Evolutionary conservation across 2,888 invertebrate genomes (phyloP), one percentile per base, ranked within the genome.

Genomic region (Micropterix aruncella): DNA sequence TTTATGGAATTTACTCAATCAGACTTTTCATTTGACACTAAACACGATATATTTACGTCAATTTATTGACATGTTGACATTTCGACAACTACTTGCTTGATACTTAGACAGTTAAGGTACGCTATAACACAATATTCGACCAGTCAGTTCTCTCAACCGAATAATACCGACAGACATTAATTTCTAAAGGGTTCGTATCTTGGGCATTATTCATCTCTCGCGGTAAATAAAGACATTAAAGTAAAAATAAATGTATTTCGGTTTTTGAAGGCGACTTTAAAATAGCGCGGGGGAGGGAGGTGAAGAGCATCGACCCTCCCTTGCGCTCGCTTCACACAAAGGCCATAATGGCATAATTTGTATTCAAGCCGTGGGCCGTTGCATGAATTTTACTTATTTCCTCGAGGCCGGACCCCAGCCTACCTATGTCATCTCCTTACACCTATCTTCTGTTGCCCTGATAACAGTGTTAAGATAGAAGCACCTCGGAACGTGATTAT

Each of bases 331-430:
- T 27, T 12, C 12, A 27, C 27, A 61, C 58, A 51, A 45, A 55
- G 54, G 52, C 51, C 52, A 64, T 70, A 70, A 70, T 70, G 65
- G 66, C 68, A 62, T 54, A 57, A 63, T 70, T 70, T 67, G 62
- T 63, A 70, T 70, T 63, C 70, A 60, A 54, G 51, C 50, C 57
- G 58, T 64, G 61, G 51, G 54, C 53, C 46, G n/a, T 56, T 62
- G 66, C 68, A 68, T 69, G 69, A 70, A 70, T 70, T 68, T 61
- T 66, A 66, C 67, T 69, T 68, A 70, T 64, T 65, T 66, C 66
- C 69, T 68, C 27, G 70, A 68, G 69, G 66, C 67, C 62, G 66
- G 70, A 69, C 70, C 69, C 66, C 57, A 15, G 38, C 9, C 15
- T 15, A 63, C 66, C 66, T 69, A 69, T 67, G 70, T 69, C 68